A percentile compares a stretch with the other conserved stretches of the same genome.
These are phyloP conservation scores for Cordylochernes scorpioides DNA, from an alignment of 2,888 invertebrate genomes.

Conservation along the genomic window DNA sequence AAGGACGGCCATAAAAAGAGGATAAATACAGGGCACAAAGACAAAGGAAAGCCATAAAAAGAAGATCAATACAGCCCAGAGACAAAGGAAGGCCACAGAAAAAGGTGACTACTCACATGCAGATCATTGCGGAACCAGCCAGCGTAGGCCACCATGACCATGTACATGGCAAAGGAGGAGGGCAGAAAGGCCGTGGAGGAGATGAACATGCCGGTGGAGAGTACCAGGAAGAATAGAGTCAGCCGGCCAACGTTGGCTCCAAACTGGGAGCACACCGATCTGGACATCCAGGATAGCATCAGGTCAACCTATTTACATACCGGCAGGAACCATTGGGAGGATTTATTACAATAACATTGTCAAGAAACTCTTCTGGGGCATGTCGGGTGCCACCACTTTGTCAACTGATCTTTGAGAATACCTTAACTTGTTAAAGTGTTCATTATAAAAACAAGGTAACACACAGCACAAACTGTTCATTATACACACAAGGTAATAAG, in stretches of 20 bases:
- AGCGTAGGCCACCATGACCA: slow-evolving; percentile 52
- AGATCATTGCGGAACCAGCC: slow-evolving; percentile 64
- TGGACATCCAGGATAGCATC: slow-evolving; percentile 4
- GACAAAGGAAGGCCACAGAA: not conserved
- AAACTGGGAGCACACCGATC: slow-evolving; percentile 26
- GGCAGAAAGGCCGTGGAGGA: slow-evolving; percentile 66
- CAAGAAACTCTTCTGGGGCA: too few species aligned
- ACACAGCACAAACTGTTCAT: too few species aligned
- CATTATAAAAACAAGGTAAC: too few species aligned
- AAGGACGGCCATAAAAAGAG: too few species aligned
- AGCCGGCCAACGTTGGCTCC: slow-evolving; percentile 64
- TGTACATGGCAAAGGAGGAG: slow-evolving; percentile 76
- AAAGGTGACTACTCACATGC: slow-evolving; percentile 15
- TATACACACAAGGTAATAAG: too few species aligned
- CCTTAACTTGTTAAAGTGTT: too few species aligned
- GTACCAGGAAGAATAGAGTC: slow-evolving; percentile 46
- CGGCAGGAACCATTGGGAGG: too few species aligned
- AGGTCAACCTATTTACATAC: not conserved
- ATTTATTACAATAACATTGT: too few species aligned
- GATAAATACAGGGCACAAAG: too few species aligned
- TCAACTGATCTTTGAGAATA: too few species aligned
- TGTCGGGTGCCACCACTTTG: too few species aligned
- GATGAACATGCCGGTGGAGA: slow-evolving; percentile 73
- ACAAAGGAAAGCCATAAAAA: too few species aligned
- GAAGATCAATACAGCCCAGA: not conserved